Percentiles rank a stretch among this genome's conserved stretches.
Conservation (phyloP, 2,797 vertebrate genomes). For the Rhinatrema bivittatum region DNA sequence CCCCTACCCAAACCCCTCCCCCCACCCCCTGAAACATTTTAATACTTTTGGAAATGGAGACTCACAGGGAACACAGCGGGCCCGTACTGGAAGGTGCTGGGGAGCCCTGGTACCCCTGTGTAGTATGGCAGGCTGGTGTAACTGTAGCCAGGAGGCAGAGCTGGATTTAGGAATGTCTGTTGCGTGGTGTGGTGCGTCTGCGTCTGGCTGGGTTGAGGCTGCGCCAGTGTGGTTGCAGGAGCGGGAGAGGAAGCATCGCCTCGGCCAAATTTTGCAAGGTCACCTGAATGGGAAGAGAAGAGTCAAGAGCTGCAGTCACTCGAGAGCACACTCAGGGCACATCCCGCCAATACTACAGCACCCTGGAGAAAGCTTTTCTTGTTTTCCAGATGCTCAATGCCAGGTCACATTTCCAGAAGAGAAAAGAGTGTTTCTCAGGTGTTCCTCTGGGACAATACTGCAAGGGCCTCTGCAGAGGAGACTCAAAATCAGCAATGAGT, state of each 20-base stretch:
- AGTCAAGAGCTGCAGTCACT: too few relatives aligned
- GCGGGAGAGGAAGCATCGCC: constrained; percentile 88
- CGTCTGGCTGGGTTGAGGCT: constrained; percentile 91
- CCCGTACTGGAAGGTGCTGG: constrained; percentile 96
- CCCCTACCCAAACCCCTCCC: too few relatives aligned
- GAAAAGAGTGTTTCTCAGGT: too few relatives aligned
- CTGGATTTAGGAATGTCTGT: constrained; percentile 94
- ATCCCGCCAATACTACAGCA: too few relatives aligned
- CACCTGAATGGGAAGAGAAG: constrained; percentile 49
- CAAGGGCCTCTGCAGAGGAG: too few relatives aligned
- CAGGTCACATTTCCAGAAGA: too few relatives aligned
- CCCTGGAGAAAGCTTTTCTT: too few relatives aligned
- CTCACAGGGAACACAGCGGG: constrained; percentile 97
- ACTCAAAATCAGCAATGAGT: too few relatives aligned
- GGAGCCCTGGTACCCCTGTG: constrained; percentile 91
- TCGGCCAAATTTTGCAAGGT: constrained; percentile 89
- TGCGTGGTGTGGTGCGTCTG: constrained; percentile 92
- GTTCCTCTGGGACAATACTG: too few relatives aligned
- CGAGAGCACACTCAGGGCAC: too few relatives aligned
- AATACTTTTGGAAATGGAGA: constrained; percentile 13
- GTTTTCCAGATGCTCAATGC: too few relatives aligned
- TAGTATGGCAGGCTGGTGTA: constrained; percentile 98
- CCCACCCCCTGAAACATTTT: too few relatives aligned
- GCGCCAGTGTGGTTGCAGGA: constrained; percentile 90
- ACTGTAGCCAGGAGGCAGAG: constrained; percentile 95